Base-by-base conservation (phyloP, 2,113 vertebrate species). In the Pundamilia nyererei region DNA sequence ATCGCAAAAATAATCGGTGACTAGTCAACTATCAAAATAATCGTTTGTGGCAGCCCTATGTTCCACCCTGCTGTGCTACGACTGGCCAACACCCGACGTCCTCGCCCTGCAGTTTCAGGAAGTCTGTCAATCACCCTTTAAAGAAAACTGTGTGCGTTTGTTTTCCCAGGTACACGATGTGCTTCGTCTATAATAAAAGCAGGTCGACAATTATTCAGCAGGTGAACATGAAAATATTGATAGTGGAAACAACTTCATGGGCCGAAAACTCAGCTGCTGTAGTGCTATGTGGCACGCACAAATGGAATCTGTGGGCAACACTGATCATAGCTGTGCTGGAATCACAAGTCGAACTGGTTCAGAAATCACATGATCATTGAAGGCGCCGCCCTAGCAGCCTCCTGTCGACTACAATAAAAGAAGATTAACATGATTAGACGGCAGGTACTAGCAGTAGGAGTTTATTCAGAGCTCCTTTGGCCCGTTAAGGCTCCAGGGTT, bases 41-140 rank as follows among this genome's bases (percentile, higher is more conserved):
- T 21, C 21, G 21, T 21, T 21, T 21, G 21, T 21, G 21, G 21
- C 21, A 21, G 21, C 21, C 21, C 21, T 21, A 26, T 56, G 24
- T 14, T 55, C 21, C n/a, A 54, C 7, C 51, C 53, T 26, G 51
- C 54, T 60, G 29, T 33, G 56, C 8, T 17, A 19, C 5, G 9
- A 60, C 5, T 9, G 14, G 14, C 14, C 8, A 17, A 33, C 29
- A 35, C 21, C 29, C 0, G 6, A 35, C 8, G 2, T 6, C 29
- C 58, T 62, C 17, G 9, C 58, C 3, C 58, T 62, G 58, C 58
- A 62, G 9, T 62, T 33, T 62, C 58, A 62, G 58, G 2, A 3
- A 11, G 17, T 35, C 17, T 62, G 15, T 35, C 56, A 60, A 60
- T 33, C 56, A 60, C 56, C 9, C 56, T 6, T 19, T 0, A 60